Conservation (phyloP, 1,140 invertebrate genomes). For the Brachionus rubens region DNA sequence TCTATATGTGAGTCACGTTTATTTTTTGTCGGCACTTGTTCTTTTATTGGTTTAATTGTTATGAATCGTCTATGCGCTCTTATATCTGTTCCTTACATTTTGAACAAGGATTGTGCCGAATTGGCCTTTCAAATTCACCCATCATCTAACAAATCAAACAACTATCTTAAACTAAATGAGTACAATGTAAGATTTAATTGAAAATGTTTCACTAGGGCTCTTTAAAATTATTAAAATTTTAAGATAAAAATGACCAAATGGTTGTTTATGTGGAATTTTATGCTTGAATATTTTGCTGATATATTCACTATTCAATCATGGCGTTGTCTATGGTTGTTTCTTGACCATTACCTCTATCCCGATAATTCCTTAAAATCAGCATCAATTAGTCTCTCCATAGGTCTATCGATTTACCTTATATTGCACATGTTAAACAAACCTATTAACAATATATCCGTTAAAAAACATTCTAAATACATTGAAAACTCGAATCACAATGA, state of each 20-base stretch:
- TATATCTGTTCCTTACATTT: constrained; percentile 6
- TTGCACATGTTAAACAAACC: constrained; percentile 6
- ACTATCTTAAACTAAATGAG: constrained; percentile 21
- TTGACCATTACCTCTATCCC: constrained; percentile 7
- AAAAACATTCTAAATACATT: neutral
- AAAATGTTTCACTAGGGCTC: no score
- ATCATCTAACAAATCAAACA: neutral
- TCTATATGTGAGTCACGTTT: no score
- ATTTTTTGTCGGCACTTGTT: neutral
- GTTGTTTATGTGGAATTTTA: constrained; percentile 32
- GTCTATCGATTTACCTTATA: neutral
- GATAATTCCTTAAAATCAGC: neutral
- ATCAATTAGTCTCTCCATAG: neutral
- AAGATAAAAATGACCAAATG: constrained; percentile 20
- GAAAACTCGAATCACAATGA: neutral
- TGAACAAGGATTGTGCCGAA: constrained; percentile 1
- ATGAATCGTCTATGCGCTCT: constrained; percentile 22
- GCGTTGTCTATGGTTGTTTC: constrained; percentile 23
- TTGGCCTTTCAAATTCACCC: constrained; percentile 35
- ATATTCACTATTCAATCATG: constrained; percentile 25
- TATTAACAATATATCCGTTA: constrained; percentile 2
- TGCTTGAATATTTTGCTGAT: constrained; percentile 5
- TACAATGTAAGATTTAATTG: neutral
- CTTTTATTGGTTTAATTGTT: neutral
- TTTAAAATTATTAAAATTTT: neutral